phyloP scores from a whole-genome alignment of 2,888 invertebrate genomes.

The Unio pictorum region DNA sequence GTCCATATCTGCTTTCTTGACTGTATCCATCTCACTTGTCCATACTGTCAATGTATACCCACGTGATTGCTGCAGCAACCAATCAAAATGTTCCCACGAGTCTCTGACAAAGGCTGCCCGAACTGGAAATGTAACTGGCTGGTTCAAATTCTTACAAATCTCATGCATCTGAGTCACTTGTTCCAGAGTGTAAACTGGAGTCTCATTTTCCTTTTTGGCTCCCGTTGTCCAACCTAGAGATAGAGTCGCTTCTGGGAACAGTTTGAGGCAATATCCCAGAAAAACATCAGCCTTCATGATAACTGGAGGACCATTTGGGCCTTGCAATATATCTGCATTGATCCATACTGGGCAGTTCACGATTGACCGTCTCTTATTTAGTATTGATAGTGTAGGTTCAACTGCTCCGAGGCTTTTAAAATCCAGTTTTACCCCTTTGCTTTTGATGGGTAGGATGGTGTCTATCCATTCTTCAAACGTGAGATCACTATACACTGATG shows the following conservation, averaged over 20 bases:
- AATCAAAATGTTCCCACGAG: slow-evolving; percentile 77
- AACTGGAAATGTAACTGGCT: slow-evolving; percentile 86
- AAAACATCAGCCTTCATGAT: slow-evolving; percentile 81
- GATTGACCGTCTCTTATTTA: slow-evolving; percentile 25
- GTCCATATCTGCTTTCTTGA: slow-evolving; percentile 79
- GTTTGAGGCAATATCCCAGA: slow-evolving; percentile 70
- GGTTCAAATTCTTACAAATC: slow-evolving; percentile 73
- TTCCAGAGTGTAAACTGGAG: slow-evolving; percentile 60
- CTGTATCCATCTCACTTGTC: slow-evolving; percentile 75
- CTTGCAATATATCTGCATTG: slow-evolving; percentile 88
- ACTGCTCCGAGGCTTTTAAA: slow-evolving; percentile 85
- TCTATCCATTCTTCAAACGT: slow-evolving; percentile 82
- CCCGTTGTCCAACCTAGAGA: slow-evolving; percentile 91
- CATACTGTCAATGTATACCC: slow-evolving; percentile 76
- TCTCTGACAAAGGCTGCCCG: slow-evolving; percentile 81
- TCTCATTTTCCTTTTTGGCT: slow-evolving; percentile 75
- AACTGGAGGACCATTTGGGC: slow-evolving; percentile 77
- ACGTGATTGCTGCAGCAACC: slow-evolving; percentile 75
- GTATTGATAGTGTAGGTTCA: slow-evolving; percentile 59
- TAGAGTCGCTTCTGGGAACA: slow-evolving; percentile 79
- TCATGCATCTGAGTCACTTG: slow-evolving; percentile 77
- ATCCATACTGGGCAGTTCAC: slow-evolving; percentile 81
- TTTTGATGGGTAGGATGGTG: slow-evolving; percentile 73
- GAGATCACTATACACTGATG: slow-evolving; percentile 81
- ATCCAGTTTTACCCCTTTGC: slow-evolving; percentile 84